These are phyloP conservation scores for Dynastes maya DNA, from an alignment of 2,888 invertebrate genomes.

Conservation along the genomic window DNA sequence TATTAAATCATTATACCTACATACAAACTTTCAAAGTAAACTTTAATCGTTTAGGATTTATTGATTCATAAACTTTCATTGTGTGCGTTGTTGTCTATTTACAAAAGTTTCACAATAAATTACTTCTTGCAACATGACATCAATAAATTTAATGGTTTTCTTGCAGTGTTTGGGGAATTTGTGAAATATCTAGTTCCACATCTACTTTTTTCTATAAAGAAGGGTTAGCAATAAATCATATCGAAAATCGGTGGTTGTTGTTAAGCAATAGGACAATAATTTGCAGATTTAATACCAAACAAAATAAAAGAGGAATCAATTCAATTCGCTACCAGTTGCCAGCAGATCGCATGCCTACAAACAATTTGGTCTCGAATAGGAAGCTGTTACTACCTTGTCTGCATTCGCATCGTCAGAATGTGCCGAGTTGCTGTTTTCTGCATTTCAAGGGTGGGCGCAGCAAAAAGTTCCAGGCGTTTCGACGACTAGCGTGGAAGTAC, in stretches of 20 bases:
- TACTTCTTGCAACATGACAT: background rate
- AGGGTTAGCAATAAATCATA: background rate
- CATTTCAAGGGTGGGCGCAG: background rate
- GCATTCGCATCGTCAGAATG: background rate
- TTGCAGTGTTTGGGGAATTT: background rate
- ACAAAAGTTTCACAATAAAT: conserved; percentile 9
- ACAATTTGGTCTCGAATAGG: background rate
- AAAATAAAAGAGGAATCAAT: conserved; percentile 17
- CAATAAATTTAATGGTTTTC: background rate
- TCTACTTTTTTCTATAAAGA: background rate
- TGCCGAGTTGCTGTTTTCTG: conserved; percentile 10
- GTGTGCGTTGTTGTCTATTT: background rate
- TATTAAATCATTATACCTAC: too few relatives aligned
- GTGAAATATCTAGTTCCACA: background rate
- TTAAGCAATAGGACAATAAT: background rate
- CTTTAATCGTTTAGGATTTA: background rate
- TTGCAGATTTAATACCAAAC: background rate
- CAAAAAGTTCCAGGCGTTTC: conserved; percentile 7
- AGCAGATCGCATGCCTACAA: conserved; percentile 20
- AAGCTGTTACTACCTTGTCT: conserved; percentile 25
- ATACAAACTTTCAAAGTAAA: background rate
- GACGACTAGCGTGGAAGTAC: conserved; percentile 14
- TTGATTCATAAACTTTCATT: background rate
- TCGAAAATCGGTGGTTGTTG: background rate
- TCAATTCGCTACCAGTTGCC: conserved; percentile 22